phyloP scores from a whole-genome alignment of 2,888 invertebrate species.

The Aelia acuminata region DNA sequence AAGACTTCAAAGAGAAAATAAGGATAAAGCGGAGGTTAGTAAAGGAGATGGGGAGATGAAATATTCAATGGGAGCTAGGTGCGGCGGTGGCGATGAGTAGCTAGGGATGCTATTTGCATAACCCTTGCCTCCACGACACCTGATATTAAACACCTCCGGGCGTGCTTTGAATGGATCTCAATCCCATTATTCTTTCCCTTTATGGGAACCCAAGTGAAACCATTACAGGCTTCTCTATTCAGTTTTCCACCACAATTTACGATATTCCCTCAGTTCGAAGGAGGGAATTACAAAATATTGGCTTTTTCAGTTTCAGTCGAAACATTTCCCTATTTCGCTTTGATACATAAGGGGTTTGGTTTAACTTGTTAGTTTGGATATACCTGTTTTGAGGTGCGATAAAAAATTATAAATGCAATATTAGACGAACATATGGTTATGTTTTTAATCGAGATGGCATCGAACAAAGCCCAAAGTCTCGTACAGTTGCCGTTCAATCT shows the following conservation, averaged over 20 bases:
- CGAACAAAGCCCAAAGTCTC: no score
- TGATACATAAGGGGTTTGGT: no score
- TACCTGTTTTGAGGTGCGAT: no score
- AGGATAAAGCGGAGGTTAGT: background rate
- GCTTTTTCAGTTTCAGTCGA: background rate
- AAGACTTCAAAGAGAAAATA: background rate
- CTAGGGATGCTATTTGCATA: constrained; percentile 36
- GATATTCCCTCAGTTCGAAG: background rate
- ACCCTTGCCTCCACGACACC: constrained; percentile 20
- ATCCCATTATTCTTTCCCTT: constrained; percentile 15
- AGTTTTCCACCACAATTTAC: background rate
- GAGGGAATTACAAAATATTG: background rate
- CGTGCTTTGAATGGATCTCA: constrained; percentile 45
- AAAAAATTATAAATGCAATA: no score
- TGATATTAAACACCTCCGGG: constrained; percentile 35
- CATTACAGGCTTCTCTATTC: constrained; percentile 1
- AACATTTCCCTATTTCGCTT: no score
- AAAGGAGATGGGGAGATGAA: constrained; percentile 7
- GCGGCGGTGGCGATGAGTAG: background rate
- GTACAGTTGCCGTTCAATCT: no score
- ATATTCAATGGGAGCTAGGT: constrained; percentile 21
- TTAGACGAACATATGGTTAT: no score
- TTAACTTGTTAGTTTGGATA: no score
- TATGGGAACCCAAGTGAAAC: constrained; percentile 34
- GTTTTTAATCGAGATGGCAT: no score